These are phyloP conservation scores for Eupithecia subfuscata DNA, from an alignment of 2,888 invertebrate genomes.

Conservation along the genomic window DNA sequence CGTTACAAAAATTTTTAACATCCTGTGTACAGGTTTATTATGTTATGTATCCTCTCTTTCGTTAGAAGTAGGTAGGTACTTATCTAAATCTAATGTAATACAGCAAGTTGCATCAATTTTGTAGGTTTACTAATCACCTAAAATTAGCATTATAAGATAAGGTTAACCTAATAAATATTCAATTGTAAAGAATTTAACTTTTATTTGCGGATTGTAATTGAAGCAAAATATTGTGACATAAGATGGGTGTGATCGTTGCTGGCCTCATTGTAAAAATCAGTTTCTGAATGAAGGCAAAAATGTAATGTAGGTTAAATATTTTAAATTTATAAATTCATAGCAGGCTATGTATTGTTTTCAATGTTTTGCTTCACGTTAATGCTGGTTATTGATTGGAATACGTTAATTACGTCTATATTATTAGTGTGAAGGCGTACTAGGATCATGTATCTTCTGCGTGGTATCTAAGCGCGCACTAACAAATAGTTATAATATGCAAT, in stretches of 20 bases:
- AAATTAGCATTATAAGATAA: background rate
- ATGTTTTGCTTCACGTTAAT: conserved; percentile 32
- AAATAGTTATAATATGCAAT: conserved; percentile 32
- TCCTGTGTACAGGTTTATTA: background rate
- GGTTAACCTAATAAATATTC: background rate
- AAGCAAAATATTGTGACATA: conserved; percentile 42
- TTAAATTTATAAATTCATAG: conserved; percentile 28
- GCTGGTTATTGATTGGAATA: conserved; percentile 21
- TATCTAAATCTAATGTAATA: background rate
- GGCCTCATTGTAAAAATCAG: background rate
- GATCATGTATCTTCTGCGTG: conserved; percentile 34
- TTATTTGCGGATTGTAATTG: conserved; percentile 29
- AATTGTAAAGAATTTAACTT: background rate
- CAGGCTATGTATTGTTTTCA: conserved; percentile 34
- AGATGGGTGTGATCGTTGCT: conserved; percentile 15
- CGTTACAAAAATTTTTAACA: background rate
- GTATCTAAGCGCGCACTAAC: background rate
- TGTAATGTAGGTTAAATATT: conserved; percentile 4
- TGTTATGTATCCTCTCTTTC: background rate
- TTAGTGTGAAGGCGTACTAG: conserved; percentile 57
- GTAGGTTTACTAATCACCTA: background rate
- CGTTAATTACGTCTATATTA: conserved; percentile 42
- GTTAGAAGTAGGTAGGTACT: background rate
- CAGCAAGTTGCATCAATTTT: background rate
- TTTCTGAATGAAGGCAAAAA: conserved; percentile 3